Base-by-base conservation (phyloP, 2,888 invertebrate species). In the Brachypalpus laphriformis region DNA sequence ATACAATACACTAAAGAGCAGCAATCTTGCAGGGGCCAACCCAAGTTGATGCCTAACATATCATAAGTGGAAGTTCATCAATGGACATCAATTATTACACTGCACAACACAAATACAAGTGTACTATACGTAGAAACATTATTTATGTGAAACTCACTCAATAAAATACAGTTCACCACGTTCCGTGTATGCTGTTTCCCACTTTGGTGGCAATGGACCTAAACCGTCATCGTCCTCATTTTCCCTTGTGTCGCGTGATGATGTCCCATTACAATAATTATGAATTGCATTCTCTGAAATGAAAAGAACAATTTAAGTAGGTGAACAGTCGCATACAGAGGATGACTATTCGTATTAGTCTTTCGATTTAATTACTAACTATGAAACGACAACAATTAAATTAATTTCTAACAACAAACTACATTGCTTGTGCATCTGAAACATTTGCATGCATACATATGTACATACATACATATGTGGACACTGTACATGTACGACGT, bases 111-210 rank as follows among this genome's bases (percentile, higher is more conserved):
- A 22, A 7, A 49, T 37, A 59, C 37, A 76, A 37, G 25, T 11
- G 5, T 56, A 47, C 18, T 9, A n/a, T n/a, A n/a, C n/a, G n/a
- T n/a, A n/a, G n/a, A n/a, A 11, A 28, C 42, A 54, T 37, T 14
- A 42, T 37, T 68, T 31, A 40, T n/a, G 47, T 54, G 65, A 40
- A 51, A 94, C 95, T 94, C 93, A 97, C 98, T 99, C 98, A 89
- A 99, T 99, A 90, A 98, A 99, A 93, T 99, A 99, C 80, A 97
- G 95, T 93, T 99, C 98, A 88, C 99, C 99, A 82, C 97, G 97
- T 87, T 98, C 98, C 9, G 99, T 98, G 90, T 96, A 98, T 3
- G 98, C 98, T 91, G 98, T 97, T 92, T 99, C 99, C 99, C 99
- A 99, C 93, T 98, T 98, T 3, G 95, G 94, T 74, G 99, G 99